Conservation (phyloP, 2,113 vertebrate genomes). For the human (Homo sapiens) region GRCh38 chr16:69305501-69306000, state of each 20-base stretch:
- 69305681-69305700: background rate
- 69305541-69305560: conserved; percentile 35
- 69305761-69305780: background rate
- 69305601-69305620: conserved; percentile 27
- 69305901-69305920: background rate
- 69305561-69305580: background rate
- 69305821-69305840: background rate
- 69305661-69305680: background rate
- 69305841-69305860: conserved; percentile 32
- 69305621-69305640: conserved; percentile 36
- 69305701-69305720: background rate
- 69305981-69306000: conserved; percentile 8
- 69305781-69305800: conserved; percentile 15
- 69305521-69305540: conserved; percentile 45
- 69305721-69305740: conserved; percentile 23
- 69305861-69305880: background rate
- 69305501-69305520: background rate
- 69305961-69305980: background rate
- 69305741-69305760: background rate
- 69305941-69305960: background rate
- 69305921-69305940: background rate
- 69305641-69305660: conserved; percentile 6
- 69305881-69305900: conserved; percentile 16
- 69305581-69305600: conserved; percentile 28
- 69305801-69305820: background rate